Evolutionary conservation across 2,888 invertebrate genomes (phyloP).

Genomic region (Amblyjoppa proteus): DNA sequence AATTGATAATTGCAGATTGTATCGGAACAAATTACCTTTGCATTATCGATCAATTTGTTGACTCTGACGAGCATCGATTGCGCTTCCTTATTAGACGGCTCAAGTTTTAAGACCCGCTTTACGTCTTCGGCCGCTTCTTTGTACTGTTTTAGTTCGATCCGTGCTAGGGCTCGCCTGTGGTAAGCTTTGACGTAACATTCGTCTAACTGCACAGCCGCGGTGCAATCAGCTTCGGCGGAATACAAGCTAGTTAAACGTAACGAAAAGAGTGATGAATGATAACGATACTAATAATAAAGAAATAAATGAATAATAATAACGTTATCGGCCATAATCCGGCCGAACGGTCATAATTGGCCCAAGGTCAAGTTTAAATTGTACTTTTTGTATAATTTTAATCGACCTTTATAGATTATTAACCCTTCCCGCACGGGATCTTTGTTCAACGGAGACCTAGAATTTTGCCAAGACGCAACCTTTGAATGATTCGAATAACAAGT

Average conservation of each 20-base stretch:
- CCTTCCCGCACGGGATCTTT: too few species aligned
- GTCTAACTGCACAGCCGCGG: constrained; percentile 92
- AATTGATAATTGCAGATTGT: background rate
- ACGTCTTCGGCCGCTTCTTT: constrained; percentile 91
- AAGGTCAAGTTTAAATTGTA: background rate
- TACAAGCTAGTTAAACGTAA: constrained; percentile 86
- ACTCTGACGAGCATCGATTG: constrained; percentile 87
- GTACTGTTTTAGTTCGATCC: constrained; percentile 90
- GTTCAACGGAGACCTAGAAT: too few species aligned
- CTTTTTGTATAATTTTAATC: background rate
- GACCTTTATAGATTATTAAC: background rate
- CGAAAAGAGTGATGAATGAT: background rate
- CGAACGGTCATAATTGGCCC: too few species aligned
- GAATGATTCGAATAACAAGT: too few species aligned
- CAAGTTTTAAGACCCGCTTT: constrained; percentile 89
- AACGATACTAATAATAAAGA: background rate
- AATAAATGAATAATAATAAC: background rate
- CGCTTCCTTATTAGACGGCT: constrained; percentile 92
- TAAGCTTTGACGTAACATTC: constrained; percentile 93
- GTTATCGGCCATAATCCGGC: background rate
- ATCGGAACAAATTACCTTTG: constrained; percentile 84
- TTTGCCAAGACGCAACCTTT: too few species aligned
- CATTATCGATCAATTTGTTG: constrained; percentile 86
- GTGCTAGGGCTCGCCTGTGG: constrained; percentile 92
- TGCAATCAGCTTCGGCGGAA: constrained; percentile 93